Evolutionary conservation across 2,113 vertebrate species (phyloP).

Genomic region (Microcebus ravelobensis): DNA sequence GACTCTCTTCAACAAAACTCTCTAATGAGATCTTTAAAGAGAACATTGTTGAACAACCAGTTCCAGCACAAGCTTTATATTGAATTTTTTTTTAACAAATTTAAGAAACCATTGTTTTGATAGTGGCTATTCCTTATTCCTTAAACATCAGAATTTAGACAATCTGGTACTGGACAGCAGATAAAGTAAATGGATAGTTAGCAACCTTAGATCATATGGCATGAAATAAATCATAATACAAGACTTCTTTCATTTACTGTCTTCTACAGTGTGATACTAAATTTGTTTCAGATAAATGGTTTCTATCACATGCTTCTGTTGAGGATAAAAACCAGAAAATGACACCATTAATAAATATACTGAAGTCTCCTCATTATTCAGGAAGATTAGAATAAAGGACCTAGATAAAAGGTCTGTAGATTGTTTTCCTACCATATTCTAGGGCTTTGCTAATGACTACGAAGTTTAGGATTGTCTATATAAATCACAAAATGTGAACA

Average conservation of each 20-base stretch:
- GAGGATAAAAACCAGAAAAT: constrained; percentile 78
- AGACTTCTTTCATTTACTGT: constrained; percentile 69
- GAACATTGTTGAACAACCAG: constrained; percentile 23
- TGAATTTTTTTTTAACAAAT: constrained; percentile 26
- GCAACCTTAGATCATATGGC: constrained; percentile 56
- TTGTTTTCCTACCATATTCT: constrained; percentile 48
- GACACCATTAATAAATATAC: constrained; percentile 78
- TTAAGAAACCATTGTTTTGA: constrained; percentile 43
- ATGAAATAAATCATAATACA: constrained; percentile 75
- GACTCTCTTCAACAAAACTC: constrained; percentile 24
- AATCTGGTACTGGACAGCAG: constrained; percentile 55
- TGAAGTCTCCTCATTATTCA: constrained; percentile 72
- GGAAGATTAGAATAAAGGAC: constrained; percentile 74
- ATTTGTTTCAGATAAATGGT: constrained; percentile 78
- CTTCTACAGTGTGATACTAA: constrained; percentile 64
- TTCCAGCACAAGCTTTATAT: constrained; percentile 27
- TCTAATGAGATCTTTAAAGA: neutral
- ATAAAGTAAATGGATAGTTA: constrained; percentile 74
- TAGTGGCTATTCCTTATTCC: constrained; percentile 45
- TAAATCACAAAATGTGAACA: constrained; percentile 55
- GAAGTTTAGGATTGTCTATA: constrained; percentile 57
- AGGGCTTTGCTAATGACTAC: constrained; percentile 53
- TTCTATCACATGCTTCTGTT: constrained; percentile 72
- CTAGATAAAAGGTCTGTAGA: constrained; percentile 60
- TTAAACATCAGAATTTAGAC: constrained; percentile 69